These are phyloP conservation scores for Pammene fasciana DNA, from an alignment of 2,888 invertebrate genomes.

Conservation along the genomic window DNA sequence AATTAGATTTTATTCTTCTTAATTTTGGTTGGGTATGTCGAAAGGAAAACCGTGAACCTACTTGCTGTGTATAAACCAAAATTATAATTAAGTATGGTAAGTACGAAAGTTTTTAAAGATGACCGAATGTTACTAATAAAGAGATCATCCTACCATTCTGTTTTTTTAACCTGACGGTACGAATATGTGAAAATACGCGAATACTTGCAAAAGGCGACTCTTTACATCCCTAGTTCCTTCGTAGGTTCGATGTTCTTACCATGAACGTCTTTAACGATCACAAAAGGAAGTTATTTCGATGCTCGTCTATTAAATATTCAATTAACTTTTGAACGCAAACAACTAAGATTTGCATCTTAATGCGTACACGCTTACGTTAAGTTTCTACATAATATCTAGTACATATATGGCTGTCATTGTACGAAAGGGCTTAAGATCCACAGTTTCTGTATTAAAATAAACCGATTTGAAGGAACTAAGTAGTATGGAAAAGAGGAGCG, in stretches of 20 bases:
- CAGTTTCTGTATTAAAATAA: background rate
- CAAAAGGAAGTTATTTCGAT: slow-evolving; percentile 28
- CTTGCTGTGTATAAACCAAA: no score
- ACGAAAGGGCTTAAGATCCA: background rate
- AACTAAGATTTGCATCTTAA: slow-evolving; percentile 38
- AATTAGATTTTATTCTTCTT: no score
- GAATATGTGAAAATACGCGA: no score
- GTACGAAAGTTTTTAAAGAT: no score
- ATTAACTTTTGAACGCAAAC: slow-evolving; percentile 38
- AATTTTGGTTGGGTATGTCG: no score
- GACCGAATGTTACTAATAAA: no score
- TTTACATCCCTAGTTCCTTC: background rate
- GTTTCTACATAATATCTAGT: slow-evolving; percentile 4
- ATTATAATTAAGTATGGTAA: no score
- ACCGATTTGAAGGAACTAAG: background rate
- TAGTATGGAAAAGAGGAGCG: no score
- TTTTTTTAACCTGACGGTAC: no score
- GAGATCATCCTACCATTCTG: no score
- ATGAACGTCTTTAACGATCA: slow-evolving; percentile 24
- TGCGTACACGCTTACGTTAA: slow-evolving; percentile 18
- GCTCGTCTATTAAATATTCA: slow-evolving; percentile 37
- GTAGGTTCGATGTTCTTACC: background rate
- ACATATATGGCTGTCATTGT: background rate
- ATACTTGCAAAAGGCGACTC: background rate
- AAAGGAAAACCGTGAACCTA: no score